Evolutionary conservation across 1,140 invertebrate genomes (phyloP).

Genomic region (Drosophila arawakana): DNA sequence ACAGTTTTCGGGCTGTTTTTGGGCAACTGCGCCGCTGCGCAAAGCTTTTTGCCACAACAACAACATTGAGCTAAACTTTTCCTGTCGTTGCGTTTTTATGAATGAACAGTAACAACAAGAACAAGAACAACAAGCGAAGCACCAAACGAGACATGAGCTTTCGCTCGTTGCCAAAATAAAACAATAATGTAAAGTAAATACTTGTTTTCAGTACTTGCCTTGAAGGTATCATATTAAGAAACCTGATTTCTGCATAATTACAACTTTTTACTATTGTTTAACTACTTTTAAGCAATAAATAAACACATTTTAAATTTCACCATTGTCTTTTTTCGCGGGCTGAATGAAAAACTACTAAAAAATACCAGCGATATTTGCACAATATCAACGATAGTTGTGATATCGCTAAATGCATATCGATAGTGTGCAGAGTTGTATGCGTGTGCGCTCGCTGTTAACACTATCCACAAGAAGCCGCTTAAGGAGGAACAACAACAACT

Average conservation of each 20-base stretch:
- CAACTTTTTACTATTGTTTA: no score
- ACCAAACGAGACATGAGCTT: constrained; percentile 33
- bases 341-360: background rate
- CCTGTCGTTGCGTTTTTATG: constrained; percentile 61
- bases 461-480: constrained; percentile 2
- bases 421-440: constrained; percentile 29
- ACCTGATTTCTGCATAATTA: background rate
- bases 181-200: background rate
- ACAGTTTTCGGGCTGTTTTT: constrained; percentile 52
- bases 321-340: background rate
- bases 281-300: no score
- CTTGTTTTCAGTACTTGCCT: background rate
- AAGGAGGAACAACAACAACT: constrained; percentile 38
- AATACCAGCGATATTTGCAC: no score
- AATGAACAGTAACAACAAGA: constrained; percentile 59
- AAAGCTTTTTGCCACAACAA: constrained; percentile 52
- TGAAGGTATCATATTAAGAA: background rate
- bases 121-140: constrained; percentile 10
- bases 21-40: constrained; percentile 59
- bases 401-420: constrained; percentile 18
- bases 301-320: background rate
- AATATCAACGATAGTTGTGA: background rate
- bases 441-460: constrained; percentile 1
- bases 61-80: constrained; percentile 20
- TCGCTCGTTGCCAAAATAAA: constrained; percentile 7